Evolutionary conservation across 2,113 vertebrate genomes (phyloP).

Genomic region (Pungitius pungitius): DNA sequence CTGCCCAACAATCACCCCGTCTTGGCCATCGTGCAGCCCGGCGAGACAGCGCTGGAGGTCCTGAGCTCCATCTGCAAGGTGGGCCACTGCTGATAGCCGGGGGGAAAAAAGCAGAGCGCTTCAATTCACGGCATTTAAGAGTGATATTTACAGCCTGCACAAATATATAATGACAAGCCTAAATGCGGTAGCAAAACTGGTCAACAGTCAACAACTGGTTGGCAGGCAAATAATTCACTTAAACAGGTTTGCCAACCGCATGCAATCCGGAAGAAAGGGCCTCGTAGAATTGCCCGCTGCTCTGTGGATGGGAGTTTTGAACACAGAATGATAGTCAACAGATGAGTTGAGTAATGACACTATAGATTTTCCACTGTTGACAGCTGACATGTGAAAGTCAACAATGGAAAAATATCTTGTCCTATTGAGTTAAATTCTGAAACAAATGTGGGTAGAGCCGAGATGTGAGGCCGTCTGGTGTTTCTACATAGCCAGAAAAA

Average conservation of each 20-base stretch:
- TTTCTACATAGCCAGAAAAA: background rate
- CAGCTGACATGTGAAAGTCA: background rate
- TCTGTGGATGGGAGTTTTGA: background rate
- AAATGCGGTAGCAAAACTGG: background rate
- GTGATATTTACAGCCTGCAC: background rate
- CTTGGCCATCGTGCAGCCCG: constrained; percentile 88
- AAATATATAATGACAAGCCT: background rate
- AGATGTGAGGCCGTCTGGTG: constrained; percentile 5
- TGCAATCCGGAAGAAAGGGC: background rate
- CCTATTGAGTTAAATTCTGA: background rate
- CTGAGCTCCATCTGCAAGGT: constrained; percentile 93
- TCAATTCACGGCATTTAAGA: background rate
- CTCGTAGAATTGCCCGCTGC: background rate
- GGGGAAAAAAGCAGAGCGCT: background rate
- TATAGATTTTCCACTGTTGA: constrained; percentile 3
- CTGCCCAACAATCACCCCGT: constrained; percentile 91
- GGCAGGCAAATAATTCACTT: constrained; percentile 18
- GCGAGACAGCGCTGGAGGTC: constrained; percentile 87
- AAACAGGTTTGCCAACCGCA: constrained; percentile 13
- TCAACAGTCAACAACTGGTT: background rate
- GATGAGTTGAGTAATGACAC: background rate
- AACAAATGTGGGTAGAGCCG: background rate
- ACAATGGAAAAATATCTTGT: background rate
- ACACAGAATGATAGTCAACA: constrained; percentile 6
- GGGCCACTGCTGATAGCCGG: constrained; percentile 32